Base-by-base conservation (phyloP, 2,797 vertebrate species). In the Phalanger gymnotis region DNA sequence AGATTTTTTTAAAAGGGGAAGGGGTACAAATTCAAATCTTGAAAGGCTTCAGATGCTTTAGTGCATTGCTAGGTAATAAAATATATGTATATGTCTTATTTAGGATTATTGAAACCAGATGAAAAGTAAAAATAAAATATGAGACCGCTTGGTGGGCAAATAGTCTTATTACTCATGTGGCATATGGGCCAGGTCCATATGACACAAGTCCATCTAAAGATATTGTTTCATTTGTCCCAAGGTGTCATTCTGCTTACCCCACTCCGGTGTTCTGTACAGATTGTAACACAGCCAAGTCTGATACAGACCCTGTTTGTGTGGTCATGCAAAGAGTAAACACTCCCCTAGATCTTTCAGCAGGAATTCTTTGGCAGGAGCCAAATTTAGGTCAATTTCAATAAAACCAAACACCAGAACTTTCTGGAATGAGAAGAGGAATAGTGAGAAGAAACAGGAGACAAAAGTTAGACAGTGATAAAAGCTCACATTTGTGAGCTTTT, bases 81-180 rank as follows among this genome's bases (percentile, higher is more conserved):
- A 90, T 56, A 3, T 56, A 54, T 47, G 81, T 6, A 51, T 93
- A 28, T 61, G 2, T 91, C 93, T 96, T 97, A 97, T 97, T 98
- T 96, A 97, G 91, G 94, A 55, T 94, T 98, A 97, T 97, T 98
- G 94, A 97, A 98, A 98, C 98, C 98, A 97, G 97, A 98, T 97
- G 97, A 98, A 96, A 93, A 97, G 96, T 98, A 98, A 98, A 98
- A 98, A 97, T 95, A 92, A 94, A 53, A 56, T 56, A 57, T 47
- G 90, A 93, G 91, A 61, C 89, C 55, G 54, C 53, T 93, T 93
- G 94, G 58, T 56, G 56, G 94, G 30, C 51, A 91, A 81, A 53
- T 73, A 90, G 93, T 40, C 91, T 95, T 22, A 54, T 94, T 92
- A 94, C 66, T 94, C 56, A 81, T 94, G 92, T 28, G 90, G 16